phyloP scores from a whole-genome alignment of 2,797 vertebrate species.

The Coendou prehensilis region DNA sequence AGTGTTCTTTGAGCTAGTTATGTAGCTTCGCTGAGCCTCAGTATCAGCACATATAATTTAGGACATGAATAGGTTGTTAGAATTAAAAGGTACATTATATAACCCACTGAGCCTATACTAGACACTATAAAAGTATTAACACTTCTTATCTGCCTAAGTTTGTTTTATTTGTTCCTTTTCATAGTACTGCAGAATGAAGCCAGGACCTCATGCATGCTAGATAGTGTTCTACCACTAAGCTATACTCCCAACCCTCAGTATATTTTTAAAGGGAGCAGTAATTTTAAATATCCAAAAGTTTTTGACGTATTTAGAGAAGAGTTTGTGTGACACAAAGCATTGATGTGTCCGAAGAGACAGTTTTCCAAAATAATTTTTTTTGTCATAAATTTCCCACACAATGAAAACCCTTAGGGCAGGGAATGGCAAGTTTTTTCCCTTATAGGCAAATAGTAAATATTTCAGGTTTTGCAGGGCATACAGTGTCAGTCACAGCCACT shows the following conservation, averaged over 20 bases:
- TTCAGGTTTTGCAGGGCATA: not conserved
- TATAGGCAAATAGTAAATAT: not conserved
- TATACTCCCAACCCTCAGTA: not conserved
- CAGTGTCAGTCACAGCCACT: not conserved
- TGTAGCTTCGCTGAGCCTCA: not conserved
- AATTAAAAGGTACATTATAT: not conserved
- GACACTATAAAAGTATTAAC: not conserved
- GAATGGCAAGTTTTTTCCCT: not conserved
- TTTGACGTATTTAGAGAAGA: not conserved
- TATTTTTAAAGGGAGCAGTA: not conserved
- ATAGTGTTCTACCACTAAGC: not conserved
- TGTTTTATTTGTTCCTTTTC: not conserved
- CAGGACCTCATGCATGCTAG: not conserved
- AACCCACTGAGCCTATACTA: not conserved
- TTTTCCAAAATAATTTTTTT: not conserved
- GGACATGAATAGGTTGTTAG: not conserved
- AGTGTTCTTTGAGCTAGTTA: not conserved
- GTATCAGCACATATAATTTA: rapidly evolving
- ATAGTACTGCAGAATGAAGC: not conserved
- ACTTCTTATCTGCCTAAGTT: not conserved
- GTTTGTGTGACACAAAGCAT: not conserved
- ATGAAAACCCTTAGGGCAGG: not conserved
- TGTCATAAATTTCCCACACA: not conserved
- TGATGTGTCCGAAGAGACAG: not conserved
- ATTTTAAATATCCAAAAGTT: not conserved